Evolutionary conservation across 2,797 vertebrate genomes (phyloP), one percentile per base, ranked within the genome.

Genomic region (Gephyroberyx darwinii): DNA sequence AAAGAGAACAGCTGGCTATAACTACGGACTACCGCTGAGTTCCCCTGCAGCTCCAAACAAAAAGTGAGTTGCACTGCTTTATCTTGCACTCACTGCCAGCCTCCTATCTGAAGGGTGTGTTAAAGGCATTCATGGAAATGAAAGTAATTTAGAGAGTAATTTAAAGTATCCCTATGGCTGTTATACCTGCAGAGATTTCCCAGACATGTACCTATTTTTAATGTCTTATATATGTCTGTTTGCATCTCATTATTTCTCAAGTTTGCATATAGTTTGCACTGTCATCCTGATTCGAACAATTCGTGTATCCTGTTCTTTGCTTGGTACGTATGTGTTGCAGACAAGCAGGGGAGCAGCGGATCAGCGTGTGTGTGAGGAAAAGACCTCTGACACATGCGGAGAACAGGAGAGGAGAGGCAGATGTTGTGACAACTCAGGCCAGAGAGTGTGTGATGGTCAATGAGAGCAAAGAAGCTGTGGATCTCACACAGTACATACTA

Each of bases 341-440:
- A 54, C 47, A 70, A 87, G 89, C 37, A 86, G 92, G 90, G 86
- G 91, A 51, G 83, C 94, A 76, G 84, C 89, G 94, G 86, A 98
- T 98, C 76, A 92, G 91, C 43, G 96, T 98, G 17, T 97, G 96
- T 75, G 95, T 98, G 82, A 93, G 96, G 81, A 97, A 96, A 86
- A 94, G 96, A 77, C 96, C 96, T 19, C 88, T 97, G 57, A 90
- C 93, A 12, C 22, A 64, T 9, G 84, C 80, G 17, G 96, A 97
- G 71, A 78, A 91, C 74, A 85, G 81, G 66, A 93, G 93, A 64
- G 93, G 94, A 70, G 95, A 96, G 82, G 70, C 91, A 65, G 95
- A 96, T 80, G 91, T 96, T 60, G 93, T 97, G 84, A 94, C 91
- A 3, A 91, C 95, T 65, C 86, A 91, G 79, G 92, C 90, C 17